These are phyloP conservation scores for Ormia ochracea DNA, from an alignment of 2,888 invertebrate genomes.

Conservation along the genomic window DNA sequence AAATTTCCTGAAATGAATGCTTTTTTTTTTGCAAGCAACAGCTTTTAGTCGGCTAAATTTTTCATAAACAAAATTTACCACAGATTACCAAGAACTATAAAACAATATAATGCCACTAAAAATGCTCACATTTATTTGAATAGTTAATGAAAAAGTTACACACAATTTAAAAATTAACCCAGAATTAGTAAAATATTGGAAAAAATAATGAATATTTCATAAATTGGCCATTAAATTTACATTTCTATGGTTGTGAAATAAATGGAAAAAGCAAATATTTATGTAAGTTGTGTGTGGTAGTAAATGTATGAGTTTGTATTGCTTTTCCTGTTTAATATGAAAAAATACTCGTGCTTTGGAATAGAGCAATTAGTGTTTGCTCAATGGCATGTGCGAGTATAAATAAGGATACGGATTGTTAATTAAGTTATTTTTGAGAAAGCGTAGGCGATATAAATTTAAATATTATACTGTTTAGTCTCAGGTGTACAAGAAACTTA, in stretches of 20 bases:
- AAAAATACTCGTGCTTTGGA: neutral
- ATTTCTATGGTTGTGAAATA: conserved; percentile 17
- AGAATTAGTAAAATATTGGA: neutral
- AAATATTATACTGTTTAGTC: no score
- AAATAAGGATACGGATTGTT: no score
- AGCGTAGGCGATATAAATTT: no score
- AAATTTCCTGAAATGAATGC: no score
- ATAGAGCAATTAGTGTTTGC: neutral
- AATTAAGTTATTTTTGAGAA: no score
- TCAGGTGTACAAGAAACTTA: no score
- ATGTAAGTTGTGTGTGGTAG: neutral
- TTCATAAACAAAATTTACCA: conserved; percentile 21
- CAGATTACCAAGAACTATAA: conserved; percentile 25
- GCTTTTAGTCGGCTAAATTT: neutral
- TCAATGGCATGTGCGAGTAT: neutral
- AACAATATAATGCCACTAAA: conserved; percentile 29
- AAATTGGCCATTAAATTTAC: conserved; percentile 36
- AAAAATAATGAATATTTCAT: conserved; percentile 20
- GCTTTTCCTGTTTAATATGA: neutral
- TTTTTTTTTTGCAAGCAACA: neutral
- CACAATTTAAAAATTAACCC: conserved; percentile 6
- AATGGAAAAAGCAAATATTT: neutral
- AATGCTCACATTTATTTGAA: conserved; percentile 10
- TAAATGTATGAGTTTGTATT: conserved; percentile 1
- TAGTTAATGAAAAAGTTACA: conserved; percentile 14